Conservation (phyloP, 1,140 invertebrate species). For the Metaphire vulgaris region DNA sequence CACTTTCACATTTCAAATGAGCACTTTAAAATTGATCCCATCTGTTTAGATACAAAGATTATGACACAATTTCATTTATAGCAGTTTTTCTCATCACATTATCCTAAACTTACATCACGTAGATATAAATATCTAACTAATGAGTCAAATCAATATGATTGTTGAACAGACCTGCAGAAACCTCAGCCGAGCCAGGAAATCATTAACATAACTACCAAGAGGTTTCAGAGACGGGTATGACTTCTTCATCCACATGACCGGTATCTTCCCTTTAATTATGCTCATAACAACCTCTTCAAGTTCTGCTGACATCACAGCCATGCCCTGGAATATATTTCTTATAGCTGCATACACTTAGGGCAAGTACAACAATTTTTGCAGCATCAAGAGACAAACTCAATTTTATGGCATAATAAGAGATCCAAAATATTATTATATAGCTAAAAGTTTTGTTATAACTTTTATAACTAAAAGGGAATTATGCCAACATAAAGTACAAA, state of each 20-base stretch:
- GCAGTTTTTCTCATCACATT: background rate
- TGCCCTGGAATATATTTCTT: conserved; percentile 54
- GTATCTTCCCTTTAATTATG: conserved; percentile 75
- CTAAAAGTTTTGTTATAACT: background rate
- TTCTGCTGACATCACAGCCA: conserved; percentile 75
- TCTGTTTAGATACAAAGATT: too few species aligned
- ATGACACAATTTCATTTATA: background rate
- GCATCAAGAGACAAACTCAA: background rate
- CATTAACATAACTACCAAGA: conserved; percentile 50
- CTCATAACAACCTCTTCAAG: conserved; percentile 80
- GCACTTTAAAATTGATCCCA: too few species aligned
- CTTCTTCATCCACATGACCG: conserved; percentile 52
- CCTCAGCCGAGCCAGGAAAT: conserved; percentile 48
- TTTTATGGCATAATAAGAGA: background rate
- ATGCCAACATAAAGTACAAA: conserved; percentile 7
- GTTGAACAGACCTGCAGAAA: conserved; percentile 56
- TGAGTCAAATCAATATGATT: background rate
- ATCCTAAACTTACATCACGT: background rate
- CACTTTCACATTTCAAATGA: too few species aligned
- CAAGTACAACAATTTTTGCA: background rate
- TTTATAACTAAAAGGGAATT: background rate
- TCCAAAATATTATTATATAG: background rate
- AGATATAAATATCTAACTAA: background rate
- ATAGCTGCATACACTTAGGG: background rate
- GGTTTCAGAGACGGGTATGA: conserved; percentile 53